Base-by-base conservation (phyloP, 92 coral and sea anemone genomes). In the Zoanthus sansibaricus region DNA sequence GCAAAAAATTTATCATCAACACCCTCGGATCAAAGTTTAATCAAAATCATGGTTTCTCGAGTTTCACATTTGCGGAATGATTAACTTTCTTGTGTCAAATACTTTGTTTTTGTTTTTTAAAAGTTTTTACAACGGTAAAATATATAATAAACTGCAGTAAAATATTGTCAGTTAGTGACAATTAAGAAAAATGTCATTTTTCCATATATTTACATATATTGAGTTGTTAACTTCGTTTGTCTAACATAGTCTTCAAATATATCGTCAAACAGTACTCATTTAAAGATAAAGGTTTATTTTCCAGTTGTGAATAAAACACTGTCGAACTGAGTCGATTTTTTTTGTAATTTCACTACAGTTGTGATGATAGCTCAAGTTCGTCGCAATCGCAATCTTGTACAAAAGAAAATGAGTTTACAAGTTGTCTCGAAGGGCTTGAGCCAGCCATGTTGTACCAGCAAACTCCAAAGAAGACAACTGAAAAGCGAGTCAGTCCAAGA, bases 401-500 rank as follows among this genome's bases (percentile, higher is more conserved):
- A 32, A 80, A 80, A 14, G 85, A 80, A 49, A 67, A 30, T 1
- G 59, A 46, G 44, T 66, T 46, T 46, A 18, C 85, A n/a, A 66
- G 58, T 48, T 80, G 61, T 58, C 17, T 80, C 75, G 47, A 25
- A 10, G 85, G 85, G 73, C 30, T 25, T 84, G 89, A 82, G 30
- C 90, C 82, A 4, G 87, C 92, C 45, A 92, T 88, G 64, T 32
- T 72, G n/a, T 89, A 89, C 51, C 82, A 87, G 59, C 89, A 95
- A 88, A 95, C 98, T 14, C 98, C 98, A 8, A 86, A 87, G 78
- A 95, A 93, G 82, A 58, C 86, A 10, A 11, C 89, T 6, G 80
- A 87, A 59, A 90, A 95, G 78, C 93, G 99, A 64, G 88, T 92
- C 67, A 97, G 98, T 80, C 99, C 99, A 2, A 90, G 99, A 69